Evolutionary conservation across 2,797 vertebrate species (phyloP).

Genomic region (Chelmon rostratus): DNA sequence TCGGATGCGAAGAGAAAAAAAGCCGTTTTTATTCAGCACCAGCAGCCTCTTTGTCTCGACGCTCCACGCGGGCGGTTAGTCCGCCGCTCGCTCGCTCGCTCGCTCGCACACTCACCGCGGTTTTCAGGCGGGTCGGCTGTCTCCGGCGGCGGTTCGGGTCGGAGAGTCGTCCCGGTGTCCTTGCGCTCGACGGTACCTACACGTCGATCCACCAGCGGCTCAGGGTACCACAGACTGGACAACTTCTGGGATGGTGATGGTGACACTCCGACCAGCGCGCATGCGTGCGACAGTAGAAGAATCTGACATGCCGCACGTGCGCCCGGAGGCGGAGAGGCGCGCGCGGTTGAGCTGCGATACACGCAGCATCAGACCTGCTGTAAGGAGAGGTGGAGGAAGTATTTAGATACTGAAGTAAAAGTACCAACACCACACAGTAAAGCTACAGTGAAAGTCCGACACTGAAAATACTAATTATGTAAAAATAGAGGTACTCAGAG

Average conservation of each 20-base stretch:
- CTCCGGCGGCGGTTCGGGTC: constrained; percentile 1
- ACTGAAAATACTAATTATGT: too few relatives aligned
- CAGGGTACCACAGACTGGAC: constrained; percentile 42
- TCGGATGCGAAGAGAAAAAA: not conserved
- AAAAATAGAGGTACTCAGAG: too few relatives aligned
- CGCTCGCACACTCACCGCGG: too few relatives aligned
- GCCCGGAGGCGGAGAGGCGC: too few relatives aligned
- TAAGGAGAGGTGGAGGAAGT: too few relatives aligned
- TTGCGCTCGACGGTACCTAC: not conserved
- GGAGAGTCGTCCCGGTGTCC: not conserved
- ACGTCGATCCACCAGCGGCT: constrained; percentile 7
- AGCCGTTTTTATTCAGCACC: not conserved
- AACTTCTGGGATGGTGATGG: not conserved
- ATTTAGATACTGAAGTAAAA: too few relatives aligned
- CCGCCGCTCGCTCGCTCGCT: too few relatives aligned
- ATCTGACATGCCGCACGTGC: not conserved
- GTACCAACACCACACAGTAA: too few relatives aligned
- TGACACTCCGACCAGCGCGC: not conserved
- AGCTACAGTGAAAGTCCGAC: too few relatives aligned
- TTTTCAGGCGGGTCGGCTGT: constrained; percentile 42
- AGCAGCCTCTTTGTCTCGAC: constrained; percentile 26
- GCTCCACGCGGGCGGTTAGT: too few relatives aligned
- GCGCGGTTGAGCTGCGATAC: too few relatives aligned
- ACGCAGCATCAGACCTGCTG: too few relatives aligned
- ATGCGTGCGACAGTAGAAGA: not conserved